Evolutionary conservation across 2,888 invertebrate genomes (phyloP).

Genomic region (Trachelus troglodyta): DNA sequence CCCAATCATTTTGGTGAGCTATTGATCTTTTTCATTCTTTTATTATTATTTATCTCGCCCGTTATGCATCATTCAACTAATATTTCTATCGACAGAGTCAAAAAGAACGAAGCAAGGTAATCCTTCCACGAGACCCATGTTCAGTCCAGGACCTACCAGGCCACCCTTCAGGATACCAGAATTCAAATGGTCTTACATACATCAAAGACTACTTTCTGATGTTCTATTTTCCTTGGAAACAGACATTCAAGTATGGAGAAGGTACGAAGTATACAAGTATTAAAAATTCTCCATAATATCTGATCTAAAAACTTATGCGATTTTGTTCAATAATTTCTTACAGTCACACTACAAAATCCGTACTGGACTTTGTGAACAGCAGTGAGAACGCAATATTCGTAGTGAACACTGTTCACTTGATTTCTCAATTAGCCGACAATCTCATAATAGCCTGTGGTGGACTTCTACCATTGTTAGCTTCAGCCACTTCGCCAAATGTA

Average conservation of each 20-base stretch:
- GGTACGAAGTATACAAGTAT: constrained; percentile 59
- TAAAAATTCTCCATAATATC: background rate
- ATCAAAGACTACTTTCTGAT: constrained; percentile 95
- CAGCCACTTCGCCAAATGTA: constrained; percentile 98
- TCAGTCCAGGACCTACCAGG: constrained; percentile 91
- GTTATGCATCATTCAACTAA: constrained; percentile 1
- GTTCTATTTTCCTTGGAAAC: constrained; percentile 96
- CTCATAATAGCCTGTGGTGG: constrained; percentile 99
- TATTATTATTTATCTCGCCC: constrained; percentile 25
- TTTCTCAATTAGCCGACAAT: constrained; percentile 98
- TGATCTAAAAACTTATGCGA: background rate
- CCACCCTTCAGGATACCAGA: constrained; percentile 99
- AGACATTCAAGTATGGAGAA: constrained; percentile 92
- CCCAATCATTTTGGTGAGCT: constrained; percentile 84
- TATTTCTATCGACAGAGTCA: constrained; percentile 44
- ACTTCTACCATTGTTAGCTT: constrained; percentile 93
- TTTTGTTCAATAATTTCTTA: constrained; percentile 39
- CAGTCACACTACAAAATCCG: constrained; percentile 96
- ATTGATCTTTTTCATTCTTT: constrained; percentile 20
- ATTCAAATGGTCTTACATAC: constrained; percentile 99
- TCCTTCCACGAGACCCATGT: constrained; percentile 83
- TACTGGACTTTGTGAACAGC: constrained; percentile 97
- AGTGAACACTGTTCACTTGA: constrained; percentile 98
- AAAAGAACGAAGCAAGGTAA: constrained; percentile 71
- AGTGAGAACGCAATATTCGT: constrained; percentile 99